Evolutionary conservation across 2,797 vertebrate genomes (phyloP).

Genomic region (Chiloscyllium punctatum): DNA sequence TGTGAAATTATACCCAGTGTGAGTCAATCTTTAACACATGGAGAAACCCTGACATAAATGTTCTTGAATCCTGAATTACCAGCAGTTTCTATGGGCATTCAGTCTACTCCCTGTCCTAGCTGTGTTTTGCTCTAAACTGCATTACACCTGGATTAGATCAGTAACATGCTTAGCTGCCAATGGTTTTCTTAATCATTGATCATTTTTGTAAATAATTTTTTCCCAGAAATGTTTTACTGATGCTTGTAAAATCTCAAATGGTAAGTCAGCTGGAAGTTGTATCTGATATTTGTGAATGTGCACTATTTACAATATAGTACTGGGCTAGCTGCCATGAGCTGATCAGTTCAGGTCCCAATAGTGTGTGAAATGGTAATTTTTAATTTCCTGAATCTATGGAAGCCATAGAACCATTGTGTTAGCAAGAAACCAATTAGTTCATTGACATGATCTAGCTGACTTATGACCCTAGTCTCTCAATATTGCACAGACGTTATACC

Average conservation of each 20-base stretch:
- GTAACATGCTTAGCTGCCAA: background rate
- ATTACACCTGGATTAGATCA: background rate
- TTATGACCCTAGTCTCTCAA: background rate
- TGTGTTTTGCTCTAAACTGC: background rate
- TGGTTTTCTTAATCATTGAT: background rate
- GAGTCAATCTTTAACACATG: background rate
- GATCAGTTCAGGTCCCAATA: background rate
- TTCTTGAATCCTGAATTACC: background rate
- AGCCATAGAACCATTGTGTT: background rate
- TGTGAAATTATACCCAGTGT: background rate
- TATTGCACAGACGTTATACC: background rate
- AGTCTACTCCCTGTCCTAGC: background rate
- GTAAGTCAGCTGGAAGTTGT: background rate
- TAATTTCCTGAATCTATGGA: background rate
- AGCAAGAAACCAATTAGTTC: background rate
- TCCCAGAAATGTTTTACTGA: background rate
- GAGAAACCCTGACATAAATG: background rate
- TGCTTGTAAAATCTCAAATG: background rate
- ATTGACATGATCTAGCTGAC: background rate
- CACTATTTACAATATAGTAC: background rate
- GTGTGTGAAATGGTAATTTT: background rate
- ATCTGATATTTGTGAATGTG: background rate
- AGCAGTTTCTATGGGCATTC: background rate
- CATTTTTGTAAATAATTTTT: background rate
- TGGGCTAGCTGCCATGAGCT: background rate